A percentile compares a stretch with the other conserved stretches of the same genome.
Conservation (phyloP, 37 sponge, comb jelly and placozoan genomes). For the Chondrilla cf. caribensis region DNA sequence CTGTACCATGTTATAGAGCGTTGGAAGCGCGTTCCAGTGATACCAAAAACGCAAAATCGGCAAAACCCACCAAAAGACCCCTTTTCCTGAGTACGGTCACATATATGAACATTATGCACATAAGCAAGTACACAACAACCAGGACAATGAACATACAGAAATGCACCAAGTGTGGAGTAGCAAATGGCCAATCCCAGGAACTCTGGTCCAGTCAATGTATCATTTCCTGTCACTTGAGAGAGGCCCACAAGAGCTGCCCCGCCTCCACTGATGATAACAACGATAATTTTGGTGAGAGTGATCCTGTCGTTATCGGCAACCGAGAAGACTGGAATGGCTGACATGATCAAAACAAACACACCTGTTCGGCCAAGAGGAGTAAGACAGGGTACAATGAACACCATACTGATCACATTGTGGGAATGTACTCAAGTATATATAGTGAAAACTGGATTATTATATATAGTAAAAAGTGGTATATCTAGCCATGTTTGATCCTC, state of each 20-base stretch:
- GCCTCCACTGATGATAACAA: slow-evolving; percentile 61
- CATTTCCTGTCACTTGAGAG: slow-evolving; percentile 17
- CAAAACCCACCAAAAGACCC: too few species aligned
- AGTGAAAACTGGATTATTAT: too few species aligned
- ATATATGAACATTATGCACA: too few species aligned
- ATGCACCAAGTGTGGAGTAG: slow-evolving; percentile 46
- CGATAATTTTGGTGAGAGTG: slow-evolving; percentile 73
- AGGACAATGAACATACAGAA: slow-evolving; percentile 39
- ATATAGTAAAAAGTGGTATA: too few species aligned
- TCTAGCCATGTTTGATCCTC: too few species aligned
- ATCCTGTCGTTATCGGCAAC: slow-evolving; percentile 51
- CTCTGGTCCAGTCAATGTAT: neutral
- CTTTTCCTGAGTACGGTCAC: too few species aligned
- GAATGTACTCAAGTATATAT: too few species aligned
- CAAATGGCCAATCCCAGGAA: neutral
- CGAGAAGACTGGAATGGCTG: slow-evolving; percentile 57
- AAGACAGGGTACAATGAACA: neutral
- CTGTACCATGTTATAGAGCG: too few species aligned
- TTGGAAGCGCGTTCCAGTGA: too few species aligned
- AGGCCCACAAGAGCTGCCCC: slow-evolving; percentile 60
- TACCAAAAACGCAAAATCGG: too few species aligned
- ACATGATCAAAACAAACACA: slow-evolving; percentile 81
- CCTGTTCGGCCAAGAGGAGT: slow-evolving; percentile 4
- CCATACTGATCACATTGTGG: too few species aligned
- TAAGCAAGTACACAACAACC: too few species aligned